Evolutionary conservation across 1,140 invertebrate species (phyloP), one percentile per base, ranked within the genome.

Genomic region (Bactericera cockerelli): DNA sequence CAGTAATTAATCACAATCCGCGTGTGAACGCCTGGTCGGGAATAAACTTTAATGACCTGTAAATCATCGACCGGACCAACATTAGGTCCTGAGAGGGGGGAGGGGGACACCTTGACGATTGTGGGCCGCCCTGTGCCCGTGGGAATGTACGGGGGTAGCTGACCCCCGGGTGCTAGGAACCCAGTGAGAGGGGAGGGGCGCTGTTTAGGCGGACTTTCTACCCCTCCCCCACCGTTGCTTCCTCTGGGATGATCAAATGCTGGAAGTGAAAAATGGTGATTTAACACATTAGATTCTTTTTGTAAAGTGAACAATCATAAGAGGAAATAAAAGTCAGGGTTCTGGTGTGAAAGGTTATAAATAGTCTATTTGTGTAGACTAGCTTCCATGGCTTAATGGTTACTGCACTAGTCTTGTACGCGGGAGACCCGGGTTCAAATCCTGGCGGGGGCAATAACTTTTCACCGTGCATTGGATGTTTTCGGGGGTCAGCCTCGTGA

Each of bases 111-210:
- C 19, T 57, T 19, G 19, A 10, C 19, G 2, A 42, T 6, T 0
- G 38, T 49, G 13, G 21, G 22, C 6, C 26, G 22, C 1, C 28
- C 59, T 4, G 25, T 39, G 1, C 54, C 57, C n/a, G 33, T 36
- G 4, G 42, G 42, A 49, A 56, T 42, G 22, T 60, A 59, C 6
- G 68, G 59, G 1, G 73, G 66, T 57, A 79, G 67, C 67, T 77
- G 75, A 14, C 77, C 78, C 1, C 79, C 78, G 3, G 79, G 79
- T n/a, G 77, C 70, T 55, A 81, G 62, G 36, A 81, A 69, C 2
- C 77, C 74, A 0, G 79, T 75, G 21, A 78, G 64, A 25, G 77
- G 71, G 21, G 67, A 67, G 16, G 75, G 70, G 39, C 56, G 42
- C 19, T 49, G 42, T 49, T 49, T 49, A 16, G n/a, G 42, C 22